Evolutionary conservation across 2,888 invertebrate species (phyloP).

Genomic region (Tupiocoris notatus): DNA sequence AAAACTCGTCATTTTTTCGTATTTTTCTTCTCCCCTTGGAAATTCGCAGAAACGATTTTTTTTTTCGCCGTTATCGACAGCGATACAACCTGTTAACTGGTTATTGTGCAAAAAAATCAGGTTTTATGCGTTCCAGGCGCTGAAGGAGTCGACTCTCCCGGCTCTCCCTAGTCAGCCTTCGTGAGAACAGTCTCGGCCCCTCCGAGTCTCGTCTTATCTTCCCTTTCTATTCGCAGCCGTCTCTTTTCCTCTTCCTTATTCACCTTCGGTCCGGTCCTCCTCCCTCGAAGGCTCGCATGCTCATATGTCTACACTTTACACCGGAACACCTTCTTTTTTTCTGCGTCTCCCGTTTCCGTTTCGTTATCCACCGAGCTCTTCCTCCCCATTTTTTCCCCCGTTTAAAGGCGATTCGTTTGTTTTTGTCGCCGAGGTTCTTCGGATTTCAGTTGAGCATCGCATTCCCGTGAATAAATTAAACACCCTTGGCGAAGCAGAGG

Average conservation of each 20-base stretch:
- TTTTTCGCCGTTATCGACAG: too few relatives aligned
- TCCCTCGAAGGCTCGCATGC: constrained; percentile 20
- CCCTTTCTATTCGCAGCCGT: neutral
- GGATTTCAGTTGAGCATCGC: neutral
- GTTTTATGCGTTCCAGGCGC: neutral
- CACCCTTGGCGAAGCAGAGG: too few relatives aligned
- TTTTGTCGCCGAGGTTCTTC: constrained; percentile 23
- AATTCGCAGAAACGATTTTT: too few relatives aligned
- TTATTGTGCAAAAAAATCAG: neutral
- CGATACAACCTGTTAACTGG: too few relatives aligned
- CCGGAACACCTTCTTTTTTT: constrained; percentile 37
- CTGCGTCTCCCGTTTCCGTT: constrained; percentile 36
- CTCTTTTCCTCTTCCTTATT: constrained; percentile 10
- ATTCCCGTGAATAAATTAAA: neutral
- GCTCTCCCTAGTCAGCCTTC: neutral
- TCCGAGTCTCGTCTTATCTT: neutral
- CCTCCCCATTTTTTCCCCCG: neutral
- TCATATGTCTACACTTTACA: constrained; percentile 35
- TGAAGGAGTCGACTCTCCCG: neutral
- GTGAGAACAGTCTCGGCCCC: constrained; percentile 33
- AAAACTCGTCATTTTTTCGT: too few relatives aligned
- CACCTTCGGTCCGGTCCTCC: constrained; percentile 17
- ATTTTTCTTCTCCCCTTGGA: too few relatives aligned
- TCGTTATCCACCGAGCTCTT: neutral
- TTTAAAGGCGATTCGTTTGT: neutral